Conservation (phyloP, 2,888 invertebrate species). For the Limulus polyphemus region DNA sequence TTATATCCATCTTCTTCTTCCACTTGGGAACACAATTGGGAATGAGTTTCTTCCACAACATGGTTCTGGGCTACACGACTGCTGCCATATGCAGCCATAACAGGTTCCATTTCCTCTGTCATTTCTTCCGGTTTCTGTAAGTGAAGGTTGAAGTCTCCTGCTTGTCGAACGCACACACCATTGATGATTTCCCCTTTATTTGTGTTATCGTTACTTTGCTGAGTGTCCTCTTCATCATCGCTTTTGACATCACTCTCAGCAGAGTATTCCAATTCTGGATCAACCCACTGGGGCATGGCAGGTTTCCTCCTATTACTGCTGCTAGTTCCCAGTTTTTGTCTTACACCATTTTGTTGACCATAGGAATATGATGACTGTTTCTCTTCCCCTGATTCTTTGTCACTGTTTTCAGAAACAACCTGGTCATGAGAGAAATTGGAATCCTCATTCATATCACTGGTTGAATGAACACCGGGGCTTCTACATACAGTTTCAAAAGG, state of each 20-base stretch:
- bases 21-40: too few relatives aligned
- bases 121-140: conserved; percentile 49
- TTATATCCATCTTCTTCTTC: too few relatives aligned
- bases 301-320: conserved; percentile 59
- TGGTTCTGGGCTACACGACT: too few relatives aligned
- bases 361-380: not conserved
- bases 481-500: not conserved
- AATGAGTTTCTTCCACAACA: too few relatives aligned
- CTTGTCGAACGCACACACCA: conserved; percentile 83
- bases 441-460: conserved; percentile 57
- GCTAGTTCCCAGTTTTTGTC: not conserved
- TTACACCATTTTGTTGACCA: not conserved
- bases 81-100: conserved; percentile 38
- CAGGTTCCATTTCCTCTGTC: conserved; percentile 61
- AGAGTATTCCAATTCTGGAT: conserved; percentile 52
- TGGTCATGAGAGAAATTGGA: conserved; percentile 46
- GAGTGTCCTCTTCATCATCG: conserved; percentile 26
- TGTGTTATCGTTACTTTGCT: conserved; percentile 28
- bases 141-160: conserved; percentile 51
- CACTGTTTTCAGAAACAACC: conserved; percentile 35
- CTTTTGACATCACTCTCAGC: conserved; percentile 30
- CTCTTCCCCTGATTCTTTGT: conserved; percentile 20
- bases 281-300: conserved; percentile 94
- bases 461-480: conserved; percentile 51
- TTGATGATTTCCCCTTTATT: conserved; percentile 70